Conservation (phyloP, 1,140 invertebrate species). For the Drosophila obscura region DNA sequence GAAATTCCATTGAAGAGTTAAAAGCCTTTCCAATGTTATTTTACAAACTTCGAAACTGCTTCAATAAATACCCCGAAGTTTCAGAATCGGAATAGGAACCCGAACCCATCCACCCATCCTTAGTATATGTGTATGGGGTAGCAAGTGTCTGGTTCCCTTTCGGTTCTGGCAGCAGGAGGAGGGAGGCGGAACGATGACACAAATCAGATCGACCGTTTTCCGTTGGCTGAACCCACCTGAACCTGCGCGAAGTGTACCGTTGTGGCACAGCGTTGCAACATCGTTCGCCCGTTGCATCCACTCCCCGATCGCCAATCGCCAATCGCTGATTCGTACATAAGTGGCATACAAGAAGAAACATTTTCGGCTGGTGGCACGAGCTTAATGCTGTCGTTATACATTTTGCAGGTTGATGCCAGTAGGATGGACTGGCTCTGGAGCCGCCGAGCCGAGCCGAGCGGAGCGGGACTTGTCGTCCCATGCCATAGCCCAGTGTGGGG, state of each 20-base stretch:
- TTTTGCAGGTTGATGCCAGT: constrained; percentile 73
- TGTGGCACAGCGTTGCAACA: constrained; percentile 68
- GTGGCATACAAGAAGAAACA: constrained; percentile 32
- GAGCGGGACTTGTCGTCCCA: not conserved
- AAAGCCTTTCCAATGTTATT: no score
- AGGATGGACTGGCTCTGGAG: constrained; percentile 26
- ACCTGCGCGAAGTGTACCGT: constrained; percentile 73
- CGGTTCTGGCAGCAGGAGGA: constrained; percentile 3
- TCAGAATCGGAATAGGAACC: no score
- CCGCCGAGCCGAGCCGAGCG: not conserved
- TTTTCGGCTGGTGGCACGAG: constrained; percentile 78
- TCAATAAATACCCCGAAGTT: no score
- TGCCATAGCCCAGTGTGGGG: constrained; percentile 2
- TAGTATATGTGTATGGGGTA: not conserved
- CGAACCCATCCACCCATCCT: no score
- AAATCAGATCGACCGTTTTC: constrained; percentile 73
- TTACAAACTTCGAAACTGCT: no score
- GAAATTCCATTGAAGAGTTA: not conserved
- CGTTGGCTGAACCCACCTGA: constrained; percentile 67
- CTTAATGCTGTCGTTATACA: constrained; percentile 83
- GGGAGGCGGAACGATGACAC: constrained; percentile 32
- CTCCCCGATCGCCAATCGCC: not conserved
- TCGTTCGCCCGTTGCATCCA: not conserved
- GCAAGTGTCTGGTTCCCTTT: not conserved
- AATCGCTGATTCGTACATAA: not conserved